Percentiles rank a stretch among this genome's conserved stretches.
phyloP scores from a whole-genome alignment of 2,797 vertebrate species.

The Myotis vivesi region DNA sequence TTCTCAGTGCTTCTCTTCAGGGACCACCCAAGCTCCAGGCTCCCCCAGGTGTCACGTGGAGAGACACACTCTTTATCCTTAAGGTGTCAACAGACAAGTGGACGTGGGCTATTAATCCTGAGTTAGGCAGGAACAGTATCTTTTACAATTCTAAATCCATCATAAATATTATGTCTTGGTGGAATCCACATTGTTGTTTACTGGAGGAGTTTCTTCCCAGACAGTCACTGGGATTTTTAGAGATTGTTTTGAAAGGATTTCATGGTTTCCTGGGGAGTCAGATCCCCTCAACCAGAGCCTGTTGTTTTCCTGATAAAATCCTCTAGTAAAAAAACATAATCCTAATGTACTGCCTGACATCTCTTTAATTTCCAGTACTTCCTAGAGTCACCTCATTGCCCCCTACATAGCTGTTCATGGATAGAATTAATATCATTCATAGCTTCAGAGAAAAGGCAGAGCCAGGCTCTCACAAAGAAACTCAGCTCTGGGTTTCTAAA shows the following conservation, averaged over 20 bases:
- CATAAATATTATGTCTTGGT: background rate
- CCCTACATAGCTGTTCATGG: background rate
- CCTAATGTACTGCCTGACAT: background rate
- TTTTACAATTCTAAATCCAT: background rate
- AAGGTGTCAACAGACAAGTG: background rate
- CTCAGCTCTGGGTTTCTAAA: background rate
- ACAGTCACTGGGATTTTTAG: background rate
- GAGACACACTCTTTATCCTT: background rate
- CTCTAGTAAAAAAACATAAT: background rate
- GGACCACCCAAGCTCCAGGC: no score
- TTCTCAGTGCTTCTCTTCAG: background rate
- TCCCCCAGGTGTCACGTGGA: fast-evolving
- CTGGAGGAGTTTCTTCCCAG: background rate
- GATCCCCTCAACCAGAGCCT: background rate
- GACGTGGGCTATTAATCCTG: background rate
- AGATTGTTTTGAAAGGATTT: background rate
- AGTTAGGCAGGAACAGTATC: background rate
- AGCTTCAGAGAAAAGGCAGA: background rate
- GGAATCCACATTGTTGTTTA: background rate
- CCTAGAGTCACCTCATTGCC: background rate
- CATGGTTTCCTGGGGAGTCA: background rate
- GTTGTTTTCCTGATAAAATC: conserved; percentile 25
- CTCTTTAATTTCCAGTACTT: background rate
- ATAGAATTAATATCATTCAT: background rate
- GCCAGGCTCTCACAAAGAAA: background rate